These are phyloP conservation scores for Pseudococcus longispinus DNA, from an alignment of 2,888 invertebrate species.

Conservation along the genomic window DNA sequence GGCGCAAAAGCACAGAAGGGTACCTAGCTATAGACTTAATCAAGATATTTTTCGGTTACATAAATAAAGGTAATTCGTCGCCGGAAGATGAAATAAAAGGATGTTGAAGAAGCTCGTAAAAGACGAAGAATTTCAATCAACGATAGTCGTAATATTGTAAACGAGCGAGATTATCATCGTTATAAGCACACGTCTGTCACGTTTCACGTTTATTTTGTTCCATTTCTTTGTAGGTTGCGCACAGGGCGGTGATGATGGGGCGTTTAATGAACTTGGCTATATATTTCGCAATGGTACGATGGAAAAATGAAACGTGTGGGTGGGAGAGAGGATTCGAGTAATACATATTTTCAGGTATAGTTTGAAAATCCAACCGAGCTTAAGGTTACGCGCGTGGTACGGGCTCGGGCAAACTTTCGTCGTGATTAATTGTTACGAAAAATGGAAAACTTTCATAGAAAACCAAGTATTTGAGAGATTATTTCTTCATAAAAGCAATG, in stretches of 20 bases:
- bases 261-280: slow-evolving; percentile 16
- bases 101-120: background rate
- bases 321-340: background rate
- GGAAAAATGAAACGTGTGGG: background rate
- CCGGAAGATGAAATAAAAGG: slow-evolving; percentile 6
- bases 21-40: background rate
- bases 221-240: slow-evolving; percentile 1
- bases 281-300: background rate
- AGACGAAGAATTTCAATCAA: slow-evolving; percentile 41
- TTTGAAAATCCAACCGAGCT: background rate
- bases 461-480: background rate
- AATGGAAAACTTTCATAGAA: slow-evolving; percentile 8
- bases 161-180: slow-evolving; percentile 43
- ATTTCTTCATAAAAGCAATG: background rate
- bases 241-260: too few species aligned
- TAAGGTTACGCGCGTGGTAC: background rate
- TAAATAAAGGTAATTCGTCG: slow-evolving; percentile 29
- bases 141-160: slow-evolving; percentile 18
- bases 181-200: slow-evolving; percentile 31
- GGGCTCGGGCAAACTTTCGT: background rate
- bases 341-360: background rate
- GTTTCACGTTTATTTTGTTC: slow-evolving; percentile 32
- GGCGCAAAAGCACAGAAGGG: background rate
- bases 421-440: slow-evolving; percentile 28
- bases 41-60: slow-evolving; percentile 29